Evolutionary conservation across 2,888 invertebrate genomes (phyloP).

Genomic region (Eurytoma adleriae): DNA sequence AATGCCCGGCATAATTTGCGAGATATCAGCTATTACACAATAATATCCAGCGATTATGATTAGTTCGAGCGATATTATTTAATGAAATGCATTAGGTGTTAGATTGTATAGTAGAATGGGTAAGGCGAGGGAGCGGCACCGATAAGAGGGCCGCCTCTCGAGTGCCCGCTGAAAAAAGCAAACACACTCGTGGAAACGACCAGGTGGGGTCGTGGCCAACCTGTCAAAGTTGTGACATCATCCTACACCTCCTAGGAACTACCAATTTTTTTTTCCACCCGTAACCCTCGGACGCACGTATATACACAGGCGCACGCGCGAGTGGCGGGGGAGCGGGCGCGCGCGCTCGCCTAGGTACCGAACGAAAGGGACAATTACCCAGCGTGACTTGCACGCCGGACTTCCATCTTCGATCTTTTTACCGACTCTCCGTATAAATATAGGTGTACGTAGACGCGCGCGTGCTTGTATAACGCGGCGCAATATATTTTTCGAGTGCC

Average conservation of each 20-base stretch:
- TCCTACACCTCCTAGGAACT: constrained; percentile 43
- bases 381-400: constrained; percentile 73
- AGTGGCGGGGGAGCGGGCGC: neutral
- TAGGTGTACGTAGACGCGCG: neutral
- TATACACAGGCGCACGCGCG: too few relatives aligned
- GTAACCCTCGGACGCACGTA: neutral
- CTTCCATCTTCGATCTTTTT: constrained; percentile 60
- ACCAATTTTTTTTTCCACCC: constrained; percentile 31
- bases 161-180: constrained; percentile 35
- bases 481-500: neutral
- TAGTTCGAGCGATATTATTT: constrained; percentile 36
- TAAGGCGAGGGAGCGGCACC: constrained; percentile 19
- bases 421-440: constrained; percentile 25
- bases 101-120: constrained; percentile 32
- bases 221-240: constrained; percentile 57
- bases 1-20: too few relatives aligned
- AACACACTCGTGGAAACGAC: constrained; percentile 21
- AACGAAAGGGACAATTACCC: constrained; percentile 69
- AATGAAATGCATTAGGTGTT: constrained; percentile 47
- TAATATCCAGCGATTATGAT: constrained; percentile 10
- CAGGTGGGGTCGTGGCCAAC: constrained; percentile 46
- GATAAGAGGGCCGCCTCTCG: constrained; percentile 33
- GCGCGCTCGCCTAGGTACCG: neutral
- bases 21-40: too few relatives aligned
- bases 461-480: constrained; percentile 14